Evolutionary conservation across 2,113 vertebrate genomes (phyloP), one percentile per base, ranked within the genome.

Genomic region (Dendropsophus ebraccatus): DNA sequence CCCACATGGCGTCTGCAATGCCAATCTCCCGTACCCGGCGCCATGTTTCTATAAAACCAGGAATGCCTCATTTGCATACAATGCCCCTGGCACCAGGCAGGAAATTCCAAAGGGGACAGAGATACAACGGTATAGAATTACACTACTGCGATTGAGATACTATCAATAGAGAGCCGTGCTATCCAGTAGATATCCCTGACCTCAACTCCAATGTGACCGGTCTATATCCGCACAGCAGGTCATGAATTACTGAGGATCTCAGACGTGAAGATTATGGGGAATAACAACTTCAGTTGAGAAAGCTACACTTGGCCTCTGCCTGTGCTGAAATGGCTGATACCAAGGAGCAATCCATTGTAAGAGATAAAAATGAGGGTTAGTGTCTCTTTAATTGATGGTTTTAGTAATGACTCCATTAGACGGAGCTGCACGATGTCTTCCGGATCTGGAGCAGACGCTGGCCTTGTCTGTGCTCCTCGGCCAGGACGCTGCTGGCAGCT

Each of bases 401-500:
- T 58, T n/a, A 58, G 56, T 9, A 58, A 69, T 41, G 17, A 21
- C 4, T 35, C 65, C 30, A 32, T 69, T 35, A 69, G 6, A 45
- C 5, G 56, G 10, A 37, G 5, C 32, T 23, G 19, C 56, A 14
- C 21, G 25, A 25, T 45, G 4, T 32, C 28, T 62, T 50, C 7
- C 7, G 35, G 54, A 52, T 12, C 56, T 8, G 37, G 78, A 25
- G 14, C 74, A 54, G 49, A 52, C n/a, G 37, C 54, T 80, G 77
- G 56, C 54, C 25, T 50, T 75, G 12, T 41, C n/a, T 1, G 7
- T 47, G n/a, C n/a, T n/a, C 47, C 11, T 10, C 8, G 67, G 54
- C 78, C 78, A 62, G 78, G 47, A 62, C 37, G 13, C 4, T 80
- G 56, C 23, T 80, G 78, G 78, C 78, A 62, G 11, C 17, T 25